Base-by-base conservation (phyloP, 64 coral and sea anemone genomes). In the Montipora sp. region DNA sequence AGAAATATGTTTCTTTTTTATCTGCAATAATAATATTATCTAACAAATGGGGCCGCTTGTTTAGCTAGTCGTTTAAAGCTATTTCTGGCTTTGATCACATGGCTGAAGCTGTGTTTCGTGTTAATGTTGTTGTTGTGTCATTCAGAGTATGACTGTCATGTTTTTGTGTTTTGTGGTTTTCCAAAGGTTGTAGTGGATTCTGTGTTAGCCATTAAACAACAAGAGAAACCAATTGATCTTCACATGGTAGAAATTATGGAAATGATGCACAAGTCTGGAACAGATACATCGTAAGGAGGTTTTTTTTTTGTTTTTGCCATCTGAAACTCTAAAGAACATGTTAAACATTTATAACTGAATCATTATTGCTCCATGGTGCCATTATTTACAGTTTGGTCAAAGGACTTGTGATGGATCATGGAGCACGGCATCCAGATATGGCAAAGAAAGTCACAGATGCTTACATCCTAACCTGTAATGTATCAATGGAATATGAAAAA, bases 161-260 rank as follows among this genome's bases (percentile, higher is more conserved):
- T 51, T 11, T 27, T 3, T 89, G 3, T 76, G 22, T 16, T 58
- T 58, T 20, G 19, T 81, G 21, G 53, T 57, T 57, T 57, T 36
- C 6, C 53, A 51, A 49, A 98, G 96, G 96, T 83, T 78, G 87
- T 98, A 83, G 96, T 98, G 12, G 96, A 98, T 94, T 94, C 96
- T 61, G 94, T 98, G 1, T 88, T 98, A 63, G 76, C 96, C 18
- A 98, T 98, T 69, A 79, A 66, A 65, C 80, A 89, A 46, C 89
- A 85, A 75, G 89, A 84, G 81, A 90, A 88, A 24, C 94, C 88
- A 12, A 98, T 98, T 91, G 96, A 98, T 90, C 72, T 98, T 44
- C 96, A 98, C 83, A 98, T 98, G 96, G 96, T 98, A 19, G 96
- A 98, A 78, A 94, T 98, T 46, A 98, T 98, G 96, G 88, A 98